These are phyloP conservation scores for Schizopygopsis malacanthus DNA, from an alignment of 2,797 vertebrate genomes.

Conservation along the genomic window DNA sequence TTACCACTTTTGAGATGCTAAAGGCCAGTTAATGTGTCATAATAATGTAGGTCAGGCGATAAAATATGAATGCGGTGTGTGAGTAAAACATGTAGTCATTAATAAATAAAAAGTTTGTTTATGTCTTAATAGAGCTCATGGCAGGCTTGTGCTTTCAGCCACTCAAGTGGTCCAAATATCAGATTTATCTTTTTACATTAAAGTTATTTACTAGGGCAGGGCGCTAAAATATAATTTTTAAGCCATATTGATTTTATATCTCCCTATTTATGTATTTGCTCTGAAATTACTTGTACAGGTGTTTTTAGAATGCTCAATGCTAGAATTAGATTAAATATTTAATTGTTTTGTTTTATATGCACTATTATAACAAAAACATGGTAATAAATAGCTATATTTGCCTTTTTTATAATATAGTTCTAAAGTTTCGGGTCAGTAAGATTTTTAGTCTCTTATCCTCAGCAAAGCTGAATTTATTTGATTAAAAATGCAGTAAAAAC, in stretches of 20 bases:
- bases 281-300: background rate
- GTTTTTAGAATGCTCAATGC: background rate
- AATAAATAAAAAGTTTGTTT: conserved; percentile 45
- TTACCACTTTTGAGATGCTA: conserved; percentile 11
- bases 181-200: background rate
- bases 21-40: conserved; percentile 32
- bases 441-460: background rate
- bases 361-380: background rate
- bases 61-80: conserved; percentile 25
- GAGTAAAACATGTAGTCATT: conserved; percentile 39
- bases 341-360: background rate
- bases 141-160: conserved; percentile 11
- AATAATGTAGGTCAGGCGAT: conserved; percentile 34
- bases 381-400: background rate
- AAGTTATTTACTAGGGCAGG: conserved; percentile 1
- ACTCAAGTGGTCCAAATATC: background rate
- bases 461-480: background rate
- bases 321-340: background rate
- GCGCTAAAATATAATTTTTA: background rate
- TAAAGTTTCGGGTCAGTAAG: too few species aligned
- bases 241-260: background rate
- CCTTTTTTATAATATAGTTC: background rate
- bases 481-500: background rate
- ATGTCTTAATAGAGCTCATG: conserved; percentile 9
- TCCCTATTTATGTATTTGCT: background rate